A percentile compares a stretch with the other conserved stretches of the same genome.
Evolutionary conservation across 2,888 invertebrate species (phyloP).

Genomic region (Noctua pronuba): DNA sequence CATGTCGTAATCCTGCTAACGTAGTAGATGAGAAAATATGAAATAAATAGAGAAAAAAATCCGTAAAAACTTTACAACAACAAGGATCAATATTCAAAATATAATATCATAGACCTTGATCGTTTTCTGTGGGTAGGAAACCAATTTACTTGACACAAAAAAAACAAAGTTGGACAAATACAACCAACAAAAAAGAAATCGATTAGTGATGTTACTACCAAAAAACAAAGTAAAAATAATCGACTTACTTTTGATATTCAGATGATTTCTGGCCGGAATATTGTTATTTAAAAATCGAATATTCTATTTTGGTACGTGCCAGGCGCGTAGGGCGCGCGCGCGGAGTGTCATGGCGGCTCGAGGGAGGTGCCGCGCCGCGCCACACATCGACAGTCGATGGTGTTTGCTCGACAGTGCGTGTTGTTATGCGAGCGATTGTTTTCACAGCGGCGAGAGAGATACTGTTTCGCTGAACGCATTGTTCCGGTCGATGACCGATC

Average conservation of each 20-base stretch:
- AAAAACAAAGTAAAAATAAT: constrained; percentile 22
- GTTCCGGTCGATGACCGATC: constrained; percentile 53
- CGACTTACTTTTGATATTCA: constrained; percentile 56
- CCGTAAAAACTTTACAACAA: not conserved
- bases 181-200: constrained; percentile 21
- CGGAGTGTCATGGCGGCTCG: constrained; percentile 74
- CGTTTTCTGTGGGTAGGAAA: constrained; percentile 41
- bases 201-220: constrained; percentile 29
- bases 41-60: not conserved
- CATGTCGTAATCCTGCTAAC: not conserved
- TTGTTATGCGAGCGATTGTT: constrained; percentile 54
- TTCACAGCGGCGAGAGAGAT: constrained; percentile 40
- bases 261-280: constrained; percentile 51
- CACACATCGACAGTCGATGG: constrained; percentile 67
- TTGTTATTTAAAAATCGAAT: constrained; percentile 62
- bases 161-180: constrained; percentile 21
- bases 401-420: constrained; percentile 38
- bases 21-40: constrained; percentile 1
- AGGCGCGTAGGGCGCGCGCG: constrained; percentile 72
- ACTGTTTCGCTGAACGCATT: constrained; percentile 39
- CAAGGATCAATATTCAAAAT: constrained; percentile 24
- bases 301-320: constrained; percentile 73
- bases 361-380: constrained; percentile 60
- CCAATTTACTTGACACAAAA: constrained; percentile 25
- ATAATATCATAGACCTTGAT: constrained; percentile 40